Conservation (phyloP, 1,140 invertebrate species). For the Megalonaias nervosa region DNA sequence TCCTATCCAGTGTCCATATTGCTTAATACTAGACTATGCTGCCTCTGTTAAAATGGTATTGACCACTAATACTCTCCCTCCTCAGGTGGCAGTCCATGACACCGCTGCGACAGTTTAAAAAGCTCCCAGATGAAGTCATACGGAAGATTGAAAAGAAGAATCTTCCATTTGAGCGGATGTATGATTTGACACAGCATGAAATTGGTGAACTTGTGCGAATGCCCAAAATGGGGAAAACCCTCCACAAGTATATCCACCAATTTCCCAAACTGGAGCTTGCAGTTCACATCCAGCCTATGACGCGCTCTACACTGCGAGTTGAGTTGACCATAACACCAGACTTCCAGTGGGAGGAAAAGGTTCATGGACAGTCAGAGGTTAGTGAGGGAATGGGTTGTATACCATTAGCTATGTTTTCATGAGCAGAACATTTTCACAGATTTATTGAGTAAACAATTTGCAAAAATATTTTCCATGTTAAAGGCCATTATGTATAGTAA, state of each 20-base stretch:
- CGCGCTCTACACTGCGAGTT: conserved; percentile 92
- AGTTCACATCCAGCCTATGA: conserved; percentile 98
- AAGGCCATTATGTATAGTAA: no score
- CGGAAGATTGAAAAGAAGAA: conserved; percentile 98
- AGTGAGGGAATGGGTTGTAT: not conserved
- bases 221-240: conserved; percentile 96
- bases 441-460: no score
- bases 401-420: no score
- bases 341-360: conserved; percentile 99
- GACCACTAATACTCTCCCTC: not conserved
- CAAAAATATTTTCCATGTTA: no score
- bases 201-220: conserved; percentile 97
- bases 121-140: conserved; percentile 98
- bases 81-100: conserved; percentile 98
- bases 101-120: conserved; percentile 94
- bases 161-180: conserved; percentile 80
- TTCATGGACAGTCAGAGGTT: conserved; percentile 90
- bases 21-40: not conserved
- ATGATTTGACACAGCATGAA: conserved; percentile 97
- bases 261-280: conserved; percentile 96
- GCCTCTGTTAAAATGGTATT: not conserved
- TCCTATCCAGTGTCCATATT: no score
- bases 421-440: no score
- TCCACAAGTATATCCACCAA: conserved; percentile 98
- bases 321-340: conserved; percentile 99